phyloP scores from a whole-genome alignment of 2,797 vertebrate genomes.

The Chelidonichthys spinosus region DNA sequence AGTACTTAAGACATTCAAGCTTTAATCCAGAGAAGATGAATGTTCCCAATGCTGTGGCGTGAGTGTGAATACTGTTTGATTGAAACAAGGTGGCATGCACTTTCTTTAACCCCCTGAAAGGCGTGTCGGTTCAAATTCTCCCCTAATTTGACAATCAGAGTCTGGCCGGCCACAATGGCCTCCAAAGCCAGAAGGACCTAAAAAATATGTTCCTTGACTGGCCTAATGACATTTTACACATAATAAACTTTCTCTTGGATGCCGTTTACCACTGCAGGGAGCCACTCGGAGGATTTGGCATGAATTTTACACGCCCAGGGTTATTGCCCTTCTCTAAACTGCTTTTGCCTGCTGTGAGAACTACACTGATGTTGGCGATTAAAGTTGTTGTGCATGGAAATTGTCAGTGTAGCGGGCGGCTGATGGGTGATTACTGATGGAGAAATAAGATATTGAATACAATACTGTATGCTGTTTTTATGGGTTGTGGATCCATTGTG shows the following conservation, averaged over 20 bases:
- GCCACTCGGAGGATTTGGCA: constrained; percentile 65
- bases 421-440: neutral
- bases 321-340: constrained; percentile 48
- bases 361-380: constrained; percentile 16
- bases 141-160: constrained; percentile 70
- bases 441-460: neutral
- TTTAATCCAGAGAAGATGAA: constrained; percentile 44
- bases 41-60: constrained; percentile 43
- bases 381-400: constrained; percentile 11
- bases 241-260: constrained; percentile 76
- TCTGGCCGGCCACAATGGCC: constrained; percentile 60
- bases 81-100: constrained; percentile 68
- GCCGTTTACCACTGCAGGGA: constrained; percentile 71
- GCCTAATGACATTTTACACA: constrained; percentile 80
- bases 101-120: constrained; percentile 63
- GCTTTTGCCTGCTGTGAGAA: constrained; percentile 35
- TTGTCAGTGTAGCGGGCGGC: constrained; percentile 4
- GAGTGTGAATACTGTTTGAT: constrained; percentile 58
- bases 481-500: neutral
- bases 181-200: constrained; percentile 52
- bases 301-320: constrained; percentile 72
- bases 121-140: constrained; percentile 54
- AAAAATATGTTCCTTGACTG: constrained; percentile 71
- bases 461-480: neutral
- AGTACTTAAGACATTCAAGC: constrained; percentile 18